Evolutionary conservation across 2,888 invertebrate species (phyloP).

Genomic region (Melipona beecheii): DNA sequence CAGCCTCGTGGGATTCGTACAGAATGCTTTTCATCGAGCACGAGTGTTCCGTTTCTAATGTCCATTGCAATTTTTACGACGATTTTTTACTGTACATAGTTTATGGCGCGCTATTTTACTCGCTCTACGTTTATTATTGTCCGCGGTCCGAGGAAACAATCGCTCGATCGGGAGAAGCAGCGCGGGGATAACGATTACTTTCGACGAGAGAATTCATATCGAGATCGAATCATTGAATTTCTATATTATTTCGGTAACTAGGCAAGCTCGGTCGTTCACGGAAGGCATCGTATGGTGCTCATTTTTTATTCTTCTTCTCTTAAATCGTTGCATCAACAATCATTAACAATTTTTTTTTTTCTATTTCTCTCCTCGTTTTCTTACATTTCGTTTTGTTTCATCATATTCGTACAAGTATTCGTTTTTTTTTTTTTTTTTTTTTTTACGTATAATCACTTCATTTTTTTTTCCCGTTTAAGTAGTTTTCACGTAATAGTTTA

Average conservation of each 20-base stretch:
- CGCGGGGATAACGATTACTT: slow-evolving; percentile 61
- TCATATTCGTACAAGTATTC: slow-evolving; percentile 31
- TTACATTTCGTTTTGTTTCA: slow-evolving; percentile 44
- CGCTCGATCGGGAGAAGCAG: slow-evolving; percentile 34
- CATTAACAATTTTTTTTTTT: slow-evolving; percentile 76
- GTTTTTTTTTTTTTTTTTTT: slow-evolving; percentile 19
- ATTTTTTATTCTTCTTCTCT: slow-evolving; percentile 56
- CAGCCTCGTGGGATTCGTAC: slow-evolving; percentile 3
- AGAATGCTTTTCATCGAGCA: background rate
- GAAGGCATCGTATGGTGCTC: slow-evolving; percentile 84
- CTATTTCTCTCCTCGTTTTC: slow-evolving; percentile 44
- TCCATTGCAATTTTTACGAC: slow-evolving; percentile 3
- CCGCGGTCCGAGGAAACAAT: slow-evolving; percentile 5
- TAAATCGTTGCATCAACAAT: slow-evolving; percentile 83
- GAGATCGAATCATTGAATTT: slow-evolving; percentile 67
- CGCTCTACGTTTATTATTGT: slow-evolving; percentile 30
- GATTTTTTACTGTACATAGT: slow-evolving; percentile 1
- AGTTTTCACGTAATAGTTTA: slow-evolving; percentile 44
- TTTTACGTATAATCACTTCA: slow-evolving; percentile 38
- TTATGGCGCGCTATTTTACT: slow-evolving; percentile 13
- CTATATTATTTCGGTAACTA: slow-evolving; percentile 69
- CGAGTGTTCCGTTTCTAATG: background rate
- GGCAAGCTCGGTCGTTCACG: slow-evolving; percentile 84
- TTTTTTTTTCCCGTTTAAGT: slow-evolving; percentile 36
- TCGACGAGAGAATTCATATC: slow-evolving; percentile 69